These are phyloP conservation scores for Panagrolaimus sp. DNA, from an alignment of 1,140 invertebrate species.

Conservation along the genomic window DNA sequence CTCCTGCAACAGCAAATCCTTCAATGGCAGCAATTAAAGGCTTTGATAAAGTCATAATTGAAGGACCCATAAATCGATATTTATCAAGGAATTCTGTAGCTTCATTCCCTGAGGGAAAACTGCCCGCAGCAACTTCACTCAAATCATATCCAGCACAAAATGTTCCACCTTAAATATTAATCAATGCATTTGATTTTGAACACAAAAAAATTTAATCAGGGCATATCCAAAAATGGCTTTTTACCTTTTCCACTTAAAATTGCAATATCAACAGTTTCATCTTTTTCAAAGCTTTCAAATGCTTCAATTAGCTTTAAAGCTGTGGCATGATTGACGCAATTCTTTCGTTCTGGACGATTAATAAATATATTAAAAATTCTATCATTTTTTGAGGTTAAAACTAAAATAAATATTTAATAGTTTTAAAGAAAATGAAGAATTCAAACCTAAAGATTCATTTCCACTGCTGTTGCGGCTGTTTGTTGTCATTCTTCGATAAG, in stretches of 20 bases:
- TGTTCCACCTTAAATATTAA: constrained; percentile 68
- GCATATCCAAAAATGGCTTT: too few relatives aligned
- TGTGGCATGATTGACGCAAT: constrained; percentile 71
- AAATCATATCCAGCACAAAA: constrained; percentile 83
- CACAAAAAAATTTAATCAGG: constrained; percentile 5
- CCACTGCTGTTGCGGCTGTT: too few relatives aligned
- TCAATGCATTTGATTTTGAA: background rate
- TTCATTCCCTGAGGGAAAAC: constrained; percentile 6
- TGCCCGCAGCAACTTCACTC: constrained; percentile 62
- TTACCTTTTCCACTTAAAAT: constrained; percentile 73
- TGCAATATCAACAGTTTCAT: constrained; percentile 68
- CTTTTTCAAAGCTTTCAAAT: constrained; percentile 73
- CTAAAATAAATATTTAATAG: constrained; percentile 12
- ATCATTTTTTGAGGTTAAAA: constrained; percentile 41
- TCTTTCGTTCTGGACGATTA: constrained; percentile 74
- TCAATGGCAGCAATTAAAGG: constrained; percentile 76
- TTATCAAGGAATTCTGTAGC: constrained; percentile 26
- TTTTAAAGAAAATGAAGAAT: too few relatives aligned
- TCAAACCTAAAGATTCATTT: too few relatives aligned
- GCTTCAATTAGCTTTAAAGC: constrained; percentile 69
- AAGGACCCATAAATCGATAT: constrained; percentile 64
- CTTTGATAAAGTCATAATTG: constrained; percentile 65
- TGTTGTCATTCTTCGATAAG: too few relatives aligned
- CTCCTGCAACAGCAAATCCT: constrained; percentile 81
- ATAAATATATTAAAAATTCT: constrained; percentile 74